Evolutionary conservation across 2,113 vertebrate species (phyloP), one percentile per base, ranked within the genome.

Genomic region (Vulpes ferrilata): DNA sequence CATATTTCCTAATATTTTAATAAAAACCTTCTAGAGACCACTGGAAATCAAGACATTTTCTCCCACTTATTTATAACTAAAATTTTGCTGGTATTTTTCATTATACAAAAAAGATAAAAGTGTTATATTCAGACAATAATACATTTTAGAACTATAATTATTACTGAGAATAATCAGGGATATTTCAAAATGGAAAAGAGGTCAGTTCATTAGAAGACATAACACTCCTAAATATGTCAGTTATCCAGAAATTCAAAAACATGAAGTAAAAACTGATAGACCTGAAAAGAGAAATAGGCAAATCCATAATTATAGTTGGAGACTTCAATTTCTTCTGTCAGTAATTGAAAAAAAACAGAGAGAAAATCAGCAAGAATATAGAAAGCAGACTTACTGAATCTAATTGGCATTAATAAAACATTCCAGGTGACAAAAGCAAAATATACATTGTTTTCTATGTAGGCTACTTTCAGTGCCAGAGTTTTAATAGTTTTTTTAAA

Each of bases 1-100:
- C n/a, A 67, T 84, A 74, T 59, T 69, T 84, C 60, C 43, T 51
- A 92, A 53, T 57, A 85, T 38, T 95, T 90, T 84, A 30, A 74
- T 43, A 71, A 97, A 69, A 69, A 32, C 35, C 43, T 92, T 20
- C 20, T 65, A 81, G 32, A 80, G 86, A 51, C 20, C 27, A 82
- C 3, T 78, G 25, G 3, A 86, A 78, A 78, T 59, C 17, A 57
- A 38, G 59, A 67, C 15, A 73, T 32, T 86, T 57, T 20, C 43
- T 6, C 25, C 6, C 7, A 85, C 3, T 94, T 43, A 89, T 85
- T 92, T 89, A 32, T 65, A 74, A 91, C 17, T 81, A 81, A 67
- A 76, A 55, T 59, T 51, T 89, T 95, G 20, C 48, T n/a, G 15
- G 3, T 57, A 71, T 59, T 80, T 74, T 92, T 76, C 17, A 89